Evolutionary conservation across 64 coral and sea anemone genomes (phyloP), one percentile per base, ranked within the genome.

Genomic region (Porites australiensis): DNA sequence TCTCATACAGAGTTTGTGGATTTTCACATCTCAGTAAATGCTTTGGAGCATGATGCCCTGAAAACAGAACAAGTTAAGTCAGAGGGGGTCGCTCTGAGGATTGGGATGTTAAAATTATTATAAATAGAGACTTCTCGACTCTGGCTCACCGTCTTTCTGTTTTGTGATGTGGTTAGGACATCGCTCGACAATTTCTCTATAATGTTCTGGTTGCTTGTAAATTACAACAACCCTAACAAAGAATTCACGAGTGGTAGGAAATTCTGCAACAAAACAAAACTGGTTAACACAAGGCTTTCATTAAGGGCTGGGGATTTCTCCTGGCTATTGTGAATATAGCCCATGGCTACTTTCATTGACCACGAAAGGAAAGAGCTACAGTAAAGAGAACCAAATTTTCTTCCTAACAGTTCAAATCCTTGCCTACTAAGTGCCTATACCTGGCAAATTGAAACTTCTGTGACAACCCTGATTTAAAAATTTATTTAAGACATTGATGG

Each of bases 21-120:
- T 94, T 94, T 82, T 97, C 95, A 91, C 95, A 97, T 20, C 95
- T 77, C 67, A 97, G 50, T 21, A 97, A 53, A 77, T 97, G 95
- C 22, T 94, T 87, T 8, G 95, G 95, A 2, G 95, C 95, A 91
- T 49, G 72, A 3, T 97, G 95, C 18, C 95, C 95, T 97, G 19
- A 66, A 50, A 13, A 50, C 75, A n/a, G 15, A 60, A 50, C 4
- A 70, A 44, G 4, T 70, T 82, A 48, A 70, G 19, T 70, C 16
- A 44, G 51, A 64, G 8, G 27, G 1, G 0, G 27, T 37, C 27
- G 1, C 0, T 37, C 27, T 37, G 27, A 37, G 27, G 27, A 37
- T 0, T 37, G 27, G 27, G 27, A 37, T 37, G 27, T 37, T 37
- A 37, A 1, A 37, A 37, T 37, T 37, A 37, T 37, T 37, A 37